Base-by-base conservation (phyloP, 2,888 invertebrate species). In the Drosophila phalerata region DNA sequence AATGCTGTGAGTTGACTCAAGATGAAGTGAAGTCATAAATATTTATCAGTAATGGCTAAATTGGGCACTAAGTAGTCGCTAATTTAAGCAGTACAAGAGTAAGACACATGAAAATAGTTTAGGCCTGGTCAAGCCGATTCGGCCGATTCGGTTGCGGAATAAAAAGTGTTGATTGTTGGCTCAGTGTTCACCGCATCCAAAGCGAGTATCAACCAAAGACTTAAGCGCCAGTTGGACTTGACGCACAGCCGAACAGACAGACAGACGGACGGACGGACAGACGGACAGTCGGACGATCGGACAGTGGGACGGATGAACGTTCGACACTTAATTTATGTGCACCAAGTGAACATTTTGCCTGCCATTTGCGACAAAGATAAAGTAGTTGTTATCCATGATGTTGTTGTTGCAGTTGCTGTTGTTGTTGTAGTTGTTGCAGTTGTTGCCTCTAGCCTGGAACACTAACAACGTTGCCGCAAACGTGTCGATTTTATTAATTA, bases 301-400 rank as follows among this genome's bases (percentile, higher is more conserved):
- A 37, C 30, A 13, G 15, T 1, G 6, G 42, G 58, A 13, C 11
- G 13, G 37, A 15, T 38, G 32, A 22, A 38, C 53, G 45, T 47
- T 69, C 69, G 53, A 56, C 80, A 67, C 72, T 79, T 88, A 85
- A 85, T 85, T 85, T 85, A 85, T 85, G 85, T 88, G 86, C 88
- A 70, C 69, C 69, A 58, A 63, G 68, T 64, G 76, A 80, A 88
- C 80, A 88, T 85, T 82, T 82, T 82, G 88, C 82, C 83, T 85
- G 85, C 87, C 84, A 86, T 84, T 82, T 84, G 82, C 82, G 83
- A 84, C 83, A 85, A 84, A 87, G 83, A 84, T 85, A 81, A 79
- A 84, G 85, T 84, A 85, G 85, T 69, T 72, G 77, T 49, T 51
- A 48, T 51, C 60, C 68, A 64, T 58, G 69, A 62, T 48, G 69